Evolutionary conservation across 2,888 invertebrate species (phyloP), one percentile per base, ranked within the genome.

Genomic region (Autographa pulchrina): DNA sequence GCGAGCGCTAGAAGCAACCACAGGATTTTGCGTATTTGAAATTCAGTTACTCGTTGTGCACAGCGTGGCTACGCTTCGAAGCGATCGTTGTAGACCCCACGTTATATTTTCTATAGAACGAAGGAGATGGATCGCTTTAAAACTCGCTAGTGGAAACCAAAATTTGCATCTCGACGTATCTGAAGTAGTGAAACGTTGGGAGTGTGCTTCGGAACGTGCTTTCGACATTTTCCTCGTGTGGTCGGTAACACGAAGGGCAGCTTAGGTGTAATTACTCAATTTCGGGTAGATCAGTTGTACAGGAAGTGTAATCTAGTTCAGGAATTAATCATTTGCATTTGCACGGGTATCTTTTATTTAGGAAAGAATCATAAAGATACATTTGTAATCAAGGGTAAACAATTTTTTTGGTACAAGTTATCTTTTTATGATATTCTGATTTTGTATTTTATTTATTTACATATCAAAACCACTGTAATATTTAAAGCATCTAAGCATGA

Each of bases 1-100:
- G 90, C 90, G 90, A 90, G 89, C 89, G 90, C 86, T 91, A 83
- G 88, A 90, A 90, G 91, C 87, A 90, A 91, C 93, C 91, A 86
- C 92, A 90, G 91, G 92, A 92, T 94, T 93, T 93, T 92, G 91
- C 91, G 90, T 92, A 93, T 93, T 93, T 92, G 91, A 93, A 93
- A 93, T 94, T 94, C 92, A 93, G 93, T 91, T 92, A 91, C 91
- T 91, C 90, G 87, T 86, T 83, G 86, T 84, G 89, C 88, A 84
- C 83, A 84, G 81, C 82, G 81, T 79, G 83, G 86, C 81, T 87
- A 85, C 86, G 89, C 87, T 91, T 90, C 85, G 84, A 85, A 90
- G 85, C 90, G 89, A 91, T 91, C 88, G 88, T 86, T 87, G 87
- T 85, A 86, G 85, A 87, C 84, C 82, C 84, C 77, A 83, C 77